Evolutionary conservation across 1,140 invertebrate genomes (phyloP), one percentile per base, ranked within the genome.

Genomic region (Agrypnia vestita): DNA sequence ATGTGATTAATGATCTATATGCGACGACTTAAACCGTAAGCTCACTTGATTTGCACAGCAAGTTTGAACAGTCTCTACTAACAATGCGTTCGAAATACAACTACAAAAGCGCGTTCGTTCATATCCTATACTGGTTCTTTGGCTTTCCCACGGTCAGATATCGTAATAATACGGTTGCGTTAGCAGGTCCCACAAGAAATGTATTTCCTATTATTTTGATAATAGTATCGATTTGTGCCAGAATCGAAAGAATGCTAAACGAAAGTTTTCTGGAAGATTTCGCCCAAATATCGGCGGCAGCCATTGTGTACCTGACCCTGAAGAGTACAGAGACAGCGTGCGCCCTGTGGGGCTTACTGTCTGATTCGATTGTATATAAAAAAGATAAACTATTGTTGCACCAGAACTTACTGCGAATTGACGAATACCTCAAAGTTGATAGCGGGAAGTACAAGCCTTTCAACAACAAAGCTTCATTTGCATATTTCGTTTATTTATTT

Each of bases 221-320:
- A 56, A 43, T 75, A 19, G 10, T 77, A 25, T 53, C 61, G 35
- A 77, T 77, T n/a, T 11, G 17, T 11, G 43, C 47, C 15, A 77
- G 75, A 51, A 51, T 77, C 13, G 75, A 77, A 19, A 17, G 75
- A 53, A 67, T 77, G 25, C 13, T 35, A 11, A 71, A 71, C 13
- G 67, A 71, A 51, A 51, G 7, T 4, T 69, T 77, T 35, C 1
- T 44, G 12, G 35, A 56, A 35, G n/a, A 43, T 11, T 11, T 46
- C 0, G 55, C 44, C 25, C 15, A 25, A 43, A 13, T 49, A 4
- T 64, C 49, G 4, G 74, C 47, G 44, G 61, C 44, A 35, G n/a
- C 59, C 12, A 35, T 77, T 25, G 61, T 64, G 9, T 77, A n/a
- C 17, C 4, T 53, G 0, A 64, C 49, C 0, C 6, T 77, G 61